These are phyloP conservation scores for Parasteatoda tepidariorum DNA, from an alignment of 1,140 invertebrate genomes.

Conservation along the genomic window DNA sequence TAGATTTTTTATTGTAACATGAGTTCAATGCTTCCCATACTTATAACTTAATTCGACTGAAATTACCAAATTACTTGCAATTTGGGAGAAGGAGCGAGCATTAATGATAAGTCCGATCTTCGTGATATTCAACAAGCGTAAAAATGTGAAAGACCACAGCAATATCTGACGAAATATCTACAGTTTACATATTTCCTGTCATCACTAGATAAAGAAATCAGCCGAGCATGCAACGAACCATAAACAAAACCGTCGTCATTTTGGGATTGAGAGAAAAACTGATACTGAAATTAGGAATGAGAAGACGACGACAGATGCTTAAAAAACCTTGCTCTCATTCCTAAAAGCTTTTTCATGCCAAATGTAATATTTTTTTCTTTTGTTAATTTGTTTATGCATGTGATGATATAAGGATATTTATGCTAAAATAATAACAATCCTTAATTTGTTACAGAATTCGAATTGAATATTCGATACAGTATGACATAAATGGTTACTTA, in stretches of 20 bases:
- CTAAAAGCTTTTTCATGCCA: not conserved
- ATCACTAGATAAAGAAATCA: not conserved
- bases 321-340: not conserved
- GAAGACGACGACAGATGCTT: not conserved
- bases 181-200: not conserved
- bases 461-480: no score
- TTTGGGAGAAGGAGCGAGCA: no score
- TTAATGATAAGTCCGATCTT: no score
- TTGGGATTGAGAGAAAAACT: not conserved
- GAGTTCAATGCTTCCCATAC: no score
- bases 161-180: not conserved
- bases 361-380: not conserved
- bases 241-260: not conserved
- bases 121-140: not conserved
- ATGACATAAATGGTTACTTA: no score
- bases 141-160: not conserved
- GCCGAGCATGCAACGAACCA: not conserved
- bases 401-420: no score
- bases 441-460: no score
- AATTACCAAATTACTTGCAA: no score
- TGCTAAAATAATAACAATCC: no score
- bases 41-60: no score
- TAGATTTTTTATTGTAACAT: no score
- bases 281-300: not conserved
- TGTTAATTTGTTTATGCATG: no score